Base-by-base conservation (phyloP, 2,797 vertebrate species). In the Sphenodon punctatus region DNA sequence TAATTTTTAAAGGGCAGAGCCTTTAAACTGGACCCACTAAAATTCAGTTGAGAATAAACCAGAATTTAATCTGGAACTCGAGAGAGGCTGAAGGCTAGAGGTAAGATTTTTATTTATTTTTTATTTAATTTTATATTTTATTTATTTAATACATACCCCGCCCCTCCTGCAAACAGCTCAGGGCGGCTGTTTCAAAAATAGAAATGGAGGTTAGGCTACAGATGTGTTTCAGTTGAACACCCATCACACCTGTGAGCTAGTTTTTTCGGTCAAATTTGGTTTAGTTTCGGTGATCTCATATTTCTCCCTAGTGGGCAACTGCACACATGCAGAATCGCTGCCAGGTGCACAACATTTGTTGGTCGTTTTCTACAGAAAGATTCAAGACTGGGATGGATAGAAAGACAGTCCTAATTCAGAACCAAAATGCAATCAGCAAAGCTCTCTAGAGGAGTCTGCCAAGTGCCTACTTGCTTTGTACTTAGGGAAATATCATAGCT, bases 1-100 rank as follows among this genome's bases (percentile, higher is more conserved):
- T 49, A 70, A 71, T 80, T 82, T 86, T 53, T n/a, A n/a, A n/a
- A n/a, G n/a, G n/a, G n/a, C n/a, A n/a, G 75, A 67, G 30, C 41
- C 10, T 67, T 2, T 43, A 60, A 80, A 82, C 43, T 71, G 60
- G 32, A 78, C n/a, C n/a, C n/a, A n/a, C n/a, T n/a, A n/a, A n/a
- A n/a, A n/a, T n/a, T n/a, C n/a, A n/a, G n/a, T n/a, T n/a, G n/a
- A n/a, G n/a, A n/a, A n/a, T n/a, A n/a, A n/a, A n/a, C n/a, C n/a
- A n/a, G n/a, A n/a, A n/a, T n/a, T n/a, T n/a, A n/a, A n/a, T n/a
- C n/a, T n/a, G n/a, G n/a, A n/a, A n/a, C n/a, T n/a, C n/a, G n/a
- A n/a, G 58, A 42, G 39, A 60, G 10, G 34, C 53, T 13, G 41
- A 3, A 20, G 19, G 48, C 19, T 70, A 78, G 61, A 22, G 38